These are phyloP conservation scores for Catharus bicknelli DNA, from an alignment of 2,113 vertebrate species.

Conservation along the genomic window DNA sequence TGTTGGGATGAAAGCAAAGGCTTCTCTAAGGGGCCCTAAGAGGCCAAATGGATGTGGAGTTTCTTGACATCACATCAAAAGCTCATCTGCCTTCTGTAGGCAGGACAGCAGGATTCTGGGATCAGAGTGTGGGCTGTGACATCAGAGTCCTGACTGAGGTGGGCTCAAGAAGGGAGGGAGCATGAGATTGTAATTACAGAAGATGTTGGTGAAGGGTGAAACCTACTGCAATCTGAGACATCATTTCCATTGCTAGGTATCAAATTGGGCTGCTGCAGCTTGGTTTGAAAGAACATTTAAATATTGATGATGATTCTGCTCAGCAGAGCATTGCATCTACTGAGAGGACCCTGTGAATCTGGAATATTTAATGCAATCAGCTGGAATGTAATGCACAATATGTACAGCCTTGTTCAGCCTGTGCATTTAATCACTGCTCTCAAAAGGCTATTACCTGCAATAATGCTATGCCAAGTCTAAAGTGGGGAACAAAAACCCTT, in stretches of 20 bases:
- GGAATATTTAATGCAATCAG: conserved; percentile 65
- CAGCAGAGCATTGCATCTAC: not conserved
- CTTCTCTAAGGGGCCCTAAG: not conserved
- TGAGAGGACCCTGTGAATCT: not conserved
- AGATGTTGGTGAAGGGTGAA: not conserved
- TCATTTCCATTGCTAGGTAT: not conserved
- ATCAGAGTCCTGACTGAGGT: not conserved
- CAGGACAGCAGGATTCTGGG: not conserved
- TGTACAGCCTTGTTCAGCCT: conserved; percentile 27
- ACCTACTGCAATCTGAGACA: not conserved
- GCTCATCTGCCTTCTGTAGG: not conserved
- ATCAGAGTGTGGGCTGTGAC: not conserved
- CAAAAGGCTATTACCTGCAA: not conserved
- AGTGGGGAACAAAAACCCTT: not conserved
- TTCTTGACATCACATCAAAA: not conserved
- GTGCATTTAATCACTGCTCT: conserved; percentile 24
- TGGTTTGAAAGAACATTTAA: not conserved
- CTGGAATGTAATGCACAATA: conserved; percentile 34
- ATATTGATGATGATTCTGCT: conserved; percentile 45
- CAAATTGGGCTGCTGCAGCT: not conserved
- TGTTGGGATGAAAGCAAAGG: not conserved
- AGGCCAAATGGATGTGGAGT: not conserved
- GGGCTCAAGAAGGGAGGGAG: not conserved
- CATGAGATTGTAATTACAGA: not conserved
- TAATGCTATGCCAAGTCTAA: not conserved